Evolutionary conservation across 2,797 vertebrate species (phyloP).

Genomic region (Pempheris klunzingeri): DNA sequence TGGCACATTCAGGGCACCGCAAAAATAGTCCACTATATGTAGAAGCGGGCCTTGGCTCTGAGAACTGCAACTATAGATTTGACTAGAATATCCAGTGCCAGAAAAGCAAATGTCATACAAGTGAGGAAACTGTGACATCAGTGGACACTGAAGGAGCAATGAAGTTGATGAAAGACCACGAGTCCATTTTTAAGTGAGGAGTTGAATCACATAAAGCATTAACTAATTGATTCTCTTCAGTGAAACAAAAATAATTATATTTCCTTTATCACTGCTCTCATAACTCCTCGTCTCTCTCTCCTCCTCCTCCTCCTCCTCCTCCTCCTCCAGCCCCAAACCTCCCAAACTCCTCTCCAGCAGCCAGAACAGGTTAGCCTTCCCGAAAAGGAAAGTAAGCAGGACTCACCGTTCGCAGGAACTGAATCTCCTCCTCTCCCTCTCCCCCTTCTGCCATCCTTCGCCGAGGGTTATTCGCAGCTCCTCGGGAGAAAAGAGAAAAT

Average conservation of each 20-base stretch:
- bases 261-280: constrained; percentile 6
- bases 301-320: background rate
- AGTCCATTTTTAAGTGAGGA: constrained; percentile 12
- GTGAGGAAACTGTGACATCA: constrained; percentile 13
- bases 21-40: constrained; percentile 80
- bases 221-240: constrained; percentile 1
- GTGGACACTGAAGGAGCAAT: background rate
- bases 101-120: constrained; percentile 26
- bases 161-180: constrained; percentile 23
- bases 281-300: constrained; percentile 7
- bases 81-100: constrained; percentile 43
- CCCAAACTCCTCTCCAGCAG: constrained; percentile 26
- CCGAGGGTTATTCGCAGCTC: constrained; percentile 83
- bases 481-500: constrained; percentile 84
- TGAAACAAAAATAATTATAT: background rate
- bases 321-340: background rate
- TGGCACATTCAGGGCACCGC: constrained; percentile 65
- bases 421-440: constrained; percentile 94
- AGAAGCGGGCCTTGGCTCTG: constrained; percentile 58
- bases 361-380: constrained; percentile 38
- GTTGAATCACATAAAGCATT: background rate
- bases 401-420: constrained; percentile 95
- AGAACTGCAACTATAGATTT: constrained; percentile 53
- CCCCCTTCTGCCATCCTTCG: constrained; percentile 92
- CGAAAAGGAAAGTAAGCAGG: constrained; percentile 54